Base-by-base conservation (phyloP, 2,888 invertebrate genomes). In the Acleris sparsana region DNA sequence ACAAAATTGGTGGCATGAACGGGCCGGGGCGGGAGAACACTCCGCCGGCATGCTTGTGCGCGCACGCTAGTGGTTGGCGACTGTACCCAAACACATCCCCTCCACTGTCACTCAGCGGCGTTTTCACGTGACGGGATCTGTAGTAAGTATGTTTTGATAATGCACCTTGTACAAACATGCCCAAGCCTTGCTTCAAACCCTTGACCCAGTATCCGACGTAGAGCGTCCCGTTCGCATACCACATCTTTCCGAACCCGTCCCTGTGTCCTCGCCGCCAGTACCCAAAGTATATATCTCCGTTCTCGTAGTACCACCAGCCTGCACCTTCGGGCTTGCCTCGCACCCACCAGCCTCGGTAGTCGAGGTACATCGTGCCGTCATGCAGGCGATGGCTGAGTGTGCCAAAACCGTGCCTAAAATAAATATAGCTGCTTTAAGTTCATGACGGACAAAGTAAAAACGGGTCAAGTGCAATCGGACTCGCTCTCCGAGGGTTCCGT, bases 191-290 rank as follows among this genome's bases (percentile, higher is more conserved):
- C 63, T 76, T 88, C 66, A 84, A 71, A 73, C 88, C 84, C 70
- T 86, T 85, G 11, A 80, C 80, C 94, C 95, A 95, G 68, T 93
- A 91, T 0, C 95, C 95, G 57, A 93, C 93, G 69, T 95, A 95
- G 73, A 93, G 93, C 0, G 93, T 92, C 0, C 94, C 93, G 73
- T 94, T 84, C 0, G 79, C 73, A 71, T 94, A 94, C 94, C 94
- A 95, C 90, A 94, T 93, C 73, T 93, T 92, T 1, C 95, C 95
- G 69, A 92, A 94, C 0, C 95, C 95, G 18, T 94, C 87, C 39
- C 93, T 84, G 65, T 87, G 81, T 0, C 93, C 93, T 49, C 84
- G 80, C 68, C 85, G 87, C 83, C 93, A 93, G 72, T 90, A 92
- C 0, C 95, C 95, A 65, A 94, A 91, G 78, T 94, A 95, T 18